Base-by-base conservation (phyloP, 2,888 invertebrate genomes). In the Ypsolopha scabrella region DNA sequence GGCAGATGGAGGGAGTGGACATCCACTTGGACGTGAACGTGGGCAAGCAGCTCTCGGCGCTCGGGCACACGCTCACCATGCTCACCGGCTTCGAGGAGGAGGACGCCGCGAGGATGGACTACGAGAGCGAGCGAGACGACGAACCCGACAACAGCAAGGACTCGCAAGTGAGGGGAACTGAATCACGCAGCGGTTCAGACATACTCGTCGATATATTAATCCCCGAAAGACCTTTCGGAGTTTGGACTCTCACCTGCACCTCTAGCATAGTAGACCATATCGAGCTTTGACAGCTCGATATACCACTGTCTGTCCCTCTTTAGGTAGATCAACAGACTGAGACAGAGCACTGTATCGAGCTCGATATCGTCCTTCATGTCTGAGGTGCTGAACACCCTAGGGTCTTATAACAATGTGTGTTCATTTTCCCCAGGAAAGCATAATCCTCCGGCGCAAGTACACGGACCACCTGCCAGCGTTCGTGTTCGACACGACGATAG, bases 1-100 rank as follows among this genome's bases (percentile, higher is more conserved):
- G 99, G 97, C 95, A 98, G 82, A 99, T 99, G 99, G 96, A 98
- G 75, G 99, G 99, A 49, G 97, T 98, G 7, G 98, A 98, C 68
- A 97, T 98, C 58, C 97, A 98, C 73, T 81, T 98, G 52, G 98
- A 98, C 76, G 95, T 97, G 0, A 96, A 94, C 72, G 96, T 99
- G 44, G 99, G 99, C 51, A 97, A 98, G 74, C 95, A 98, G 68
- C 86, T 99, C 34, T 97, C 97, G 0, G 94, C 97, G 0, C 87
- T 99, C 39, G 97, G 98, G 0, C 95, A 97, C 73, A 99, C 99
- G 0, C 89, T 99, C 52, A 98, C 99, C 0, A 96, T 97, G 90
- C 87, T 99, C 46, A 97, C 98, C 0, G 97, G 88, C 6, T 93
- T 92, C 48, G 96, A 96, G 67, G 94, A 94, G 67, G 96, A 96